Evolutionary conservation across 1,140 invertebrate genomes (phyloP).

Genomic region (Leptinotarsa undecemlineata): DNA sequence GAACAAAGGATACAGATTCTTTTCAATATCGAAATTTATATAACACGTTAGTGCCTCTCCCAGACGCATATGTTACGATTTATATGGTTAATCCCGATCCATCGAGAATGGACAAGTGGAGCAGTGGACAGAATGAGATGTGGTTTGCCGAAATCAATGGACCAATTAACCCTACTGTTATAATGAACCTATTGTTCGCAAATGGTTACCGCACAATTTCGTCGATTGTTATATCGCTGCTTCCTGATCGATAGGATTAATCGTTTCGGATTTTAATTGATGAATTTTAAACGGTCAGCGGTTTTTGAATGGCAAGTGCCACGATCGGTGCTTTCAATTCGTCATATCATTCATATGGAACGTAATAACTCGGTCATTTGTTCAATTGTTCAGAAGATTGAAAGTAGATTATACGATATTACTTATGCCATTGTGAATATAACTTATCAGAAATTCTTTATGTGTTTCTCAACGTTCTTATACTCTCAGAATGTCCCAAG

Average conservation of each 20-base stretch:
- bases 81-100: not conserved
- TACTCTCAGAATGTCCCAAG: too few relatives aligned
- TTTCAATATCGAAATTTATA: slow-evolving; percentile 16
- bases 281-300: slow-evolving; percentile 2
- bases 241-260: slow-evolving; percentile 16
- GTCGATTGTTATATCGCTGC: slow-evolving; percentile 11
- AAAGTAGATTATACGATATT: too few relatives aligned
- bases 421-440: too few relatives aligned
- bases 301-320: slow-evolving; percentile 1
- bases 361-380: not conserved
- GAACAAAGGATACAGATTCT: not conserved
- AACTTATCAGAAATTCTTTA: too few relatives aligned
- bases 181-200: slow-evolving; percentile 24
- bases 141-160: slow-evolving; percentile 27
- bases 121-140: slow-evolving; percentile 5
- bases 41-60: slow-evolving; percentile 7
- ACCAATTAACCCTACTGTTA: slow-evolving; percentile 28
- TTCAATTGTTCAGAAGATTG: not conserved
- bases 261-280: slow-evolving; percentile 9
- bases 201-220: slow-evolving; percentile 1
- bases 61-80: slow-evolving; percentile 12
- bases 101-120: not conserved
- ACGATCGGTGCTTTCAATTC: not conserved
- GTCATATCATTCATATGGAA: not conserved
- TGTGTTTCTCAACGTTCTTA: too few relatives aligned